Percentiles rank a stretch among this genome's conserved stretches.
These are phyloP conservation scores for Melinopterus prodromus DNA, from an alignment of 2,888 invertebrate species.

Conservation along the genomic window DNA sequence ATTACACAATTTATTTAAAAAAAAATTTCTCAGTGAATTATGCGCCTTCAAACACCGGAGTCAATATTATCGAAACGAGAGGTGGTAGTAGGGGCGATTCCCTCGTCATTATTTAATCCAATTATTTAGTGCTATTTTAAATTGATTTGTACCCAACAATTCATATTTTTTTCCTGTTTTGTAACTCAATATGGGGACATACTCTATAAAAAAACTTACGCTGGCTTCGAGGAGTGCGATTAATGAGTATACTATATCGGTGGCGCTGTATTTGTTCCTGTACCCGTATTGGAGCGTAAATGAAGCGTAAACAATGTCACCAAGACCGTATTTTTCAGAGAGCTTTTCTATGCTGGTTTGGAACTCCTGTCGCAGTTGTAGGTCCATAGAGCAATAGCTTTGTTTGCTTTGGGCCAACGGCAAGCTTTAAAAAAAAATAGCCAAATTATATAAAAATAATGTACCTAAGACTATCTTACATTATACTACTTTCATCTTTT, in stretches of 20 bases:
- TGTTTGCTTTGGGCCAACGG: constrained; percentile 89
- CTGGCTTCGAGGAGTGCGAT: constrained; percentile 81
- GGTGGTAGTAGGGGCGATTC: too few relatives aligned
- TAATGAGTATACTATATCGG: constrained; percentile 84
- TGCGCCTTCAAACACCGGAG: too few relatives aligned
- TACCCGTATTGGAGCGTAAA: constrained; percentile 86
- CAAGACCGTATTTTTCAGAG: constrained; percentile 72
- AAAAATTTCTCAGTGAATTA: too few relatives aligned
- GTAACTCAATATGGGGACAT: not conserved
- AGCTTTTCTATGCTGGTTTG: constrained; percentile 74
- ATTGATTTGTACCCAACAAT: too few relatives aligned
- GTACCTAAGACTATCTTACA: not conserved
- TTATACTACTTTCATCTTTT: not conserved
- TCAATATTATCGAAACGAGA: too few relatives aligned
- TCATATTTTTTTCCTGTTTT: too few relatives aligned
- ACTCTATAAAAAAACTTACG: constrained; percentile 56
- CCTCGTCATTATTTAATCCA: too few relatives aligned
- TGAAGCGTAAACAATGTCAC: constrained; percentile 76
- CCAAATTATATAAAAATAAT: constrained; percentile 24
- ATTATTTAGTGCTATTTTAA: too few relatives aligned
- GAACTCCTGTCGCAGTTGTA: constrained; percentile 79
- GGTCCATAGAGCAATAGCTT: constrained; percentile 88
- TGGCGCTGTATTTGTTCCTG: constrained; percentile 79
- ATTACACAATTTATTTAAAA: too few relatives aligned
- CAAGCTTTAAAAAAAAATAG: constrained; percentile 63